These are phyloP conservation scores for Pachydiplax longipennis DNA, from an alignment of 2,888 invertebrate species.

Conservation along the genomic window DNA sequence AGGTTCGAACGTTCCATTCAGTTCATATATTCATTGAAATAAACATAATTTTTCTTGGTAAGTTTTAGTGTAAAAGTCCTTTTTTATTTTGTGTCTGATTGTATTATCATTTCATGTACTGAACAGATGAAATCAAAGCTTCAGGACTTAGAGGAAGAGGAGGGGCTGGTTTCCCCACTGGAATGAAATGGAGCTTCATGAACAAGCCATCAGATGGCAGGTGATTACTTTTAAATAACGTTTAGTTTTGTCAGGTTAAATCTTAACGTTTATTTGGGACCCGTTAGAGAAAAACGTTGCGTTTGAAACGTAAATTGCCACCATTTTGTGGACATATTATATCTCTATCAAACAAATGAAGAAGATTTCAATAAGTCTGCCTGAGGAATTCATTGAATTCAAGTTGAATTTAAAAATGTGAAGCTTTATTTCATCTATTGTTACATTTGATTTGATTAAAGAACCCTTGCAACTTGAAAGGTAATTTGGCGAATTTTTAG, in stretches of 20 bases:
- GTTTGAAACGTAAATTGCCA: too few species aligned
- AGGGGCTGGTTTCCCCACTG: slow-evolving; percentile 99
- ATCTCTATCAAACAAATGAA: not conserved
- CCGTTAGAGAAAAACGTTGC: too few species aligned
- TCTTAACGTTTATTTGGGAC: not conserved
- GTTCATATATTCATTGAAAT: too few species aligned
- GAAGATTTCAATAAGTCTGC: not conserved
- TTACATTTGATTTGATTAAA: too few species aligned
- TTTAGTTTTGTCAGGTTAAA: not conserved
- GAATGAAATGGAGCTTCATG: slow-evolving; percentile 99
- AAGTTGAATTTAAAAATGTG: too few species aligned
- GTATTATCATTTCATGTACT: not conserved
- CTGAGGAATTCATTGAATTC: too few species aligned
- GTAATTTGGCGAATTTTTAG: too few species aligned
- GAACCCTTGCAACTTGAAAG: too few species aligned
- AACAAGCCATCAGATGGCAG: slow-evolving; percentile 93
- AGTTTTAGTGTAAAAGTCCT: not conserved
- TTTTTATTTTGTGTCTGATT: not conserved
- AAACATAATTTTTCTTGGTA: not conserved
- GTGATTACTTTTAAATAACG: slow-evolving; percentile 50
- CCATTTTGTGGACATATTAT: too few species aligned
- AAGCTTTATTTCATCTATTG: too few species aligned
- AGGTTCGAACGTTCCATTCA: too few species aligned
- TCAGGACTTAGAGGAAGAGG: slow-evolving; percentile 97
- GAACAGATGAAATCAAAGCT: slow-evolving; percentile 85